Base-by-base conservation (phyloP, 2,888 invertebrate species). In the Galeruca laticollis region DNA sequence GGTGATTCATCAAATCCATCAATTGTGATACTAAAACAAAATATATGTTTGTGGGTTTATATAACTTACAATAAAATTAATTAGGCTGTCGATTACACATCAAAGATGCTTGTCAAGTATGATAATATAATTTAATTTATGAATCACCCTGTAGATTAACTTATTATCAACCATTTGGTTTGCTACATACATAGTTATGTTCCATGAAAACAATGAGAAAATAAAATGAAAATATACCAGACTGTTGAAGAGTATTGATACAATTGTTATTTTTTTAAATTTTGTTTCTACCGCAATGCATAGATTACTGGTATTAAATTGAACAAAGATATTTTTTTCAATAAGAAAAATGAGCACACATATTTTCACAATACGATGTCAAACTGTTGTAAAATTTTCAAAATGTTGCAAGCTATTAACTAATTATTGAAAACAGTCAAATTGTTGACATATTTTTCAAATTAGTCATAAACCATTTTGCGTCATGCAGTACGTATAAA, bases 351-450 rank as follows among this genome's bases (percentile, higher is more conserved):
- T 13, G 13, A 37, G 13, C 37, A 37, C 9, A 37, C 1, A 3
- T 37, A 11, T 11, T 9, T n/a, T 9, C 9, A 11, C 11, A 20
- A n/a, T 60, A 43, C 54, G 63, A 63, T 40, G 57, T 65, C 65
- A 9, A 65, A 65, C 65, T 65, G 65, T 65, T 65, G 65, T 65
- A 65, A 65, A 65, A 65, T 65, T 65, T 64, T 65, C 49, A 59
- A 65, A 65, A 65, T 18, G 31, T 35, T 65, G 35, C 59, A 66
- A 59, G 59, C 60, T 35, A 37, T 40, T 26, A 57, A 59, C 47
- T 35, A n/a, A n/a, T n/a, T n/a, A n/a, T 49, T 47, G 56, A 59
- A 54, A 65, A 65, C n/a, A 13, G 21, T 33, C 57, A n/a, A n/a
- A 43, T 49, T 5, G 18, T 20, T 57, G 65, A n/a, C 54, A 31